phyloP scores from a whole-genome alignment of 1,140 invertebrate genomes.

The Limonius californicus region DNA sequence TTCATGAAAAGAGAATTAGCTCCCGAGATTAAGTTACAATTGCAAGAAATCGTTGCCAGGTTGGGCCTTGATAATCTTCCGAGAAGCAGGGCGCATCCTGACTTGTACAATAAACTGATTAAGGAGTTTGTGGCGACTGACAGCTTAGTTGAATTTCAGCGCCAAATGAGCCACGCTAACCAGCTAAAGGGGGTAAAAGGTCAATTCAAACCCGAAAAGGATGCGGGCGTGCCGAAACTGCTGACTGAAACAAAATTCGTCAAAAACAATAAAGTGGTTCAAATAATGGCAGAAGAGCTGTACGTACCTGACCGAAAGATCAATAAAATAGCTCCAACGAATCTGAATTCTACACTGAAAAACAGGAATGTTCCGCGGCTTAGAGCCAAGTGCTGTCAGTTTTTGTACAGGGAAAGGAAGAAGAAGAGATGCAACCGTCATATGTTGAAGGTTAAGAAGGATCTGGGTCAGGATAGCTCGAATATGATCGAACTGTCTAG shows the following conservation, averaged over 20 bases:
- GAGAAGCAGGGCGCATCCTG: constrained; percentile 23
- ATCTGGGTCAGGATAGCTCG: too few species aligned
- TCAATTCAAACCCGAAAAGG: too few species aligned
- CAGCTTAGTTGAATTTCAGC: constrained; percentile 35
- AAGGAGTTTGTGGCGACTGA: constrained; percentile 32
- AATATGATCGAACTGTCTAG: too few species aligned
- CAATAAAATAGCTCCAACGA: neutral
- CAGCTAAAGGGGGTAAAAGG: too few species aligned
- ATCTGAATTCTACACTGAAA: neutral
- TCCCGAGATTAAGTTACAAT: neutral
- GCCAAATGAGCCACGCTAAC: constrained; percentile 24
- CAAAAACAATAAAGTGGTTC: neutral
- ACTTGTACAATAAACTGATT: constrained; percentile 29
- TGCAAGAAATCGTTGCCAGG: neutral
- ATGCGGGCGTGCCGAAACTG: too few species aligned
- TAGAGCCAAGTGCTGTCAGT: neutral
- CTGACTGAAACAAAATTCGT: too few species aligned
- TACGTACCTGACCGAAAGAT: neutral
- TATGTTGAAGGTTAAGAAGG: too few species aligned
- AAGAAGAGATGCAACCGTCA: too few species aligned
- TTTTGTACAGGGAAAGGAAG: too few species aligned
- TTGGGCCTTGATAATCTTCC: constrained; percentile 27
- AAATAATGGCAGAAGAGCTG: neutral
- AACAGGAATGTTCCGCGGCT: neutral
- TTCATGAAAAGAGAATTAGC: too few species aligned